These are phyloP conservation scores for Pangasius krempfi DNA, from an alignment of 2,797 vertebrate species.

Conservation along the genomic window DNA sequence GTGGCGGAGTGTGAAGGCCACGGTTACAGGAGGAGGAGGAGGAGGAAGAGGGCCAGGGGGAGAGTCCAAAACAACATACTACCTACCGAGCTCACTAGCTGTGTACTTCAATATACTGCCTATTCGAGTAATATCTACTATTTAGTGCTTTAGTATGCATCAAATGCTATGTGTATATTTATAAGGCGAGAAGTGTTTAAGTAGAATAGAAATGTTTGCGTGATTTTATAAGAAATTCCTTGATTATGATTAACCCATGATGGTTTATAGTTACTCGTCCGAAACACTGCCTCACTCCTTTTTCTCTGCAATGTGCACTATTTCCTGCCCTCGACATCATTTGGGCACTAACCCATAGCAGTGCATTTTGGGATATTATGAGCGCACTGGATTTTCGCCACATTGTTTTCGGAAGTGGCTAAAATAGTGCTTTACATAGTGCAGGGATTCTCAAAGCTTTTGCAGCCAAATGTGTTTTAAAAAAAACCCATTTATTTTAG, in stretches of 20 bases:
- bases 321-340: background rate
- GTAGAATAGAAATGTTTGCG: background rate
- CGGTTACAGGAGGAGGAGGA: conserved; percentile 43
- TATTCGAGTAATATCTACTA: too few relatives aligned
- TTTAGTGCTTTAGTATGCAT: background rate
- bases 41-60: conserved; percentile 26
- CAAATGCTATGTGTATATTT: too few relatives aligned
- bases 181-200: background rate
- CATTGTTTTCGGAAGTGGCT: background rate
- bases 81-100: background rate
- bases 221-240: background rate
- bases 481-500: too few relatives aligned
- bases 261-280: background rate
- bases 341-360: background rate
- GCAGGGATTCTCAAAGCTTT: background rate
- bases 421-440: background rate
- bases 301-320: background rate
- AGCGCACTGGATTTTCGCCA: background rate
- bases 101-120: background rate
- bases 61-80: conserved; percentile 29
- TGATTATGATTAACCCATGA: background rate
- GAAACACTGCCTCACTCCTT: too few relatives aligned
- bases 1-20: conserved; percentile 33
- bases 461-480: background rate
- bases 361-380: background rate